Conservation (phyloP, 1,140 invertebrate species). For the Heliothis subflexa region DNA sequence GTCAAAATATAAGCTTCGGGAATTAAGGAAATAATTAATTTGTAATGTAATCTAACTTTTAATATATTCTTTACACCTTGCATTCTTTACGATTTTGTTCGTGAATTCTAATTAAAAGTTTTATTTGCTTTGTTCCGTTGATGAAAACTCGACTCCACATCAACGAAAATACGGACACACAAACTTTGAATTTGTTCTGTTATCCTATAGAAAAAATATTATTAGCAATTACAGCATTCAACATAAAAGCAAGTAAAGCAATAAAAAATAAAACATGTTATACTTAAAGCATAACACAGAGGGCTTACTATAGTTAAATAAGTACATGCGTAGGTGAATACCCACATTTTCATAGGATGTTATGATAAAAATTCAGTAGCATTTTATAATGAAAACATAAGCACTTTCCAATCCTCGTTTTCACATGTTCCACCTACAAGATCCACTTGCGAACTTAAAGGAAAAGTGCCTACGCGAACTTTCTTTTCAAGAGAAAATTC, state of each 20-base stretch:
- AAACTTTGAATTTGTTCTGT: conserved; percentile 13
- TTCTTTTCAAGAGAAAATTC: background rate
- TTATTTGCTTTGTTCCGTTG: conserved; percentile 44
- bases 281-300: too few relatives aligned
- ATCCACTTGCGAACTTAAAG: background rate
- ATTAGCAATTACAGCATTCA: background rate
- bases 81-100: conserved; percentile 34
- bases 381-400: conserved; percentile 18
- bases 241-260: background rate
- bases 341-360: too few relatives aligned
- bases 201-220: background rate
- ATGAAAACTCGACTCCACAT: conserved; percentile 36
- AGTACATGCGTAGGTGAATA: too few relatives aligned
- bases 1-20: background rate
- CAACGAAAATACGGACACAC: conserved; percentile 3
- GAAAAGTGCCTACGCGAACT: background rate
- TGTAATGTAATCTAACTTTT: conserved; percentile 13
- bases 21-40: conserved; percentile 20
- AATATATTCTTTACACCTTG: conserved; percentile 45
- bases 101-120: conserved; percentile 43
- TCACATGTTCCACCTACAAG: conserved; percentile 6
- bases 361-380: background rate
- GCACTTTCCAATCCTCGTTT: background rate
- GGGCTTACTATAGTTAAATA: too few relatives aligned
- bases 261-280: background rate